Percentiles rank a stretch among this genome's conserved stretches.
phyloP scores from a whole-genome alignment of 2,888 invertebrate genomes.

The Dryobotodes eremita region DNA sequence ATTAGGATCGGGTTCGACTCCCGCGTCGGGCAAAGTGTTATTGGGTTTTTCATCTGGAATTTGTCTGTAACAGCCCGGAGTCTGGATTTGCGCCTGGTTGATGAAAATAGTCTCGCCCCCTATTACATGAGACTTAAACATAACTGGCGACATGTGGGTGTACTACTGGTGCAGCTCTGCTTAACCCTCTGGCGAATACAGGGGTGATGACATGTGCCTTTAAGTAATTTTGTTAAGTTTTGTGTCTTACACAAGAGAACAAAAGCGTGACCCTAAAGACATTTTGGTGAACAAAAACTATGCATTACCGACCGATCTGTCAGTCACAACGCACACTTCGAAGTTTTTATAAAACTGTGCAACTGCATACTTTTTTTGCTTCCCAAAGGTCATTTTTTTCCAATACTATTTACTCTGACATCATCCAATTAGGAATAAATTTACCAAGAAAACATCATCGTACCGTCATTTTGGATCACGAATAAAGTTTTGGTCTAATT shows the following conservation, averaged over 20 bases:
- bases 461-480: constrained; percentile 71
- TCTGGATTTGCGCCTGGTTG: neutral
- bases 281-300: constrained; percentile 46
- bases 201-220: no score
- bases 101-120: no score
- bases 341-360: constrained; percentile 63
- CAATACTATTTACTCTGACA: constrained; percentile 76
- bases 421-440: constrained; percentile 81
- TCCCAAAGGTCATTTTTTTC: constrained; percentile 49
- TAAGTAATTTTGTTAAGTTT: constrained; percentile 1
- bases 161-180: neutral
- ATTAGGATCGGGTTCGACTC: neutral
- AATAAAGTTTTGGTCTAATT: constrained; percentile 80
- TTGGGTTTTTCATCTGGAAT: neutral
- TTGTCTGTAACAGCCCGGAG: neutral
- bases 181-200: neutral
- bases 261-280: constrained; percentile 29
- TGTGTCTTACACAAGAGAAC: neutral
- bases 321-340: constrained; percentile 49
- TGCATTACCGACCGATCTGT: constrained; percentile 47
- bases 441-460: constrained; percentile 76
- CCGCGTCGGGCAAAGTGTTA: neutral
- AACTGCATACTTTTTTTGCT: constrained; percentile 58
- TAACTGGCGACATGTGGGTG: neutral
- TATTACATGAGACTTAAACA: neutral